These are phyloP conservation scores for Dynastes grantii DNA, from an alignment of 2,888 invertebrate genomes.

Conservation along the genomic window DNA sequence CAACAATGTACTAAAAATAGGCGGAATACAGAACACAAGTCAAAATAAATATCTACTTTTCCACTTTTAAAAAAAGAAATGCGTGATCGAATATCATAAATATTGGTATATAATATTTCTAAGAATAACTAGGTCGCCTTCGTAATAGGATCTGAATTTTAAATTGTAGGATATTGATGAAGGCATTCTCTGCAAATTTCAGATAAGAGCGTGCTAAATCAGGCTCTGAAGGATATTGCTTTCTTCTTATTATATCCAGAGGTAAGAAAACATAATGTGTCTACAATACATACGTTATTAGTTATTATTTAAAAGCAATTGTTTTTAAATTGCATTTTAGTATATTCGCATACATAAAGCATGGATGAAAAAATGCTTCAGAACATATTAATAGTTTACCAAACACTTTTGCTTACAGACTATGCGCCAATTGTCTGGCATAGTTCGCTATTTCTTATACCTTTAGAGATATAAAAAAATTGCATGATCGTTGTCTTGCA, in stretches of 20 bases:
- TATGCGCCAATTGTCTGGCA: too few relatives aligned
- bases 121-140: conserved; percentile 8
- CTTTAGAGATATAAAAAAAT: too few relatives aligned
- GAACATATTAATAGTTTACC: neutral
- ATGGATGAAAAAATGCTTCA: neutral
- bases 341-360: neutral
- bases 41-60: too few relatives aligned
- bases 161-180: conserved; percentile 3
- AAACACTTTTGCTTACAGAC: too few relatives aligned
- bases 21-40: too few relatives aligned
- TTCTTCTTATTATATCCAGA: conserved; percentile 75
- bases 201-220: conserved; percentile 81
- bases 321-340: too few relatives aligned
- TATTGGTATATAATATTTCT: conserved; percentile 1
- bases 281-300: too few relatives aligned
- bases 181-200: conserved; percentile 64
- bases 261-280: conserved; percentile 68
- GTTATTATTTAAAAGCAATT: too few relatives aligned
- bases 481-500: too few relatives aligned
- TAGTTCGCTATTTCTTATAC: too few relatives aligned
- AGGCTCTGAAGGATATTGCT: conserved; percentile 76
- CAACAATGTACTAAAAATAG: too few relatives aligned
- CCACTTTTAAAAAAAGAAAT: neutral
- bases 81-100: conserved; percentile 4
- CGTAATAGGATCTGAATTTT: neutral